phyloP scores from a whole-genome alignment of 2,888 invertebrate genomes.

The Drosophila borborema region DNA sequence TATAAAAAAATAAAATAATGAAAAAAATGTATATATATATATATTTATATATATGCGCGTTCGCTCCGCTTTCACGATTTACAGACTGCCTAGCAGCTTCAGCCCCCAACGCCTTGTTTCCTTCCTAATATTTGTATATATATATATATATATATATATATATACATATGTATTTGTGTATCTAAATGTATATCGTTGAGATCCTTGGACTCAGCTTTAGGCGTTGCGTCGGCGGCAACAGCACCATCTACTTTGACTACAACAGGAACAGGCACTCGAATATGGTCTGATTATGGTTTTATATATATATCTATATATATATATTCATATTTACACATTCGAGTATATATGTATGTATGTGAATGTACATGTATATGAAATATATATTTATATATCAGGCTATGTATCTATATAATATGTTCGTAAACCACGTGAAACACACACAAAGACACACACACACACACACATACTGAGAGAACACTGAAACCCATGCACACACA shows the following conservation, averaged over 20 bases:
- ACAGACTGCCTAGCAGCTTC: background rate
- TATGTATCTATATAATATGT: slow-evolving; percentile 6
- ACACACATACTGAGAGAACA: background rate
- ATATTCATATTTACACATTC: background rate
- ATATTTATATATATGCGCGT: background rate
- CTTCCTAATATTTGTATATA: too few species aligned
- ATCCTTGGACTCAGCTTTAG: background rate
- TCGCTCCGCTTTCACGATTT: background rate
- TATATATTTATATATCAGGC: background rate
- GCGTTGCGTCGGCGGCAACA: background rate
- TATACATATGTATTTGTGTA: background rate
- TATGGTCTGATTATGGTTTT: slow-evolving; percentile 48
- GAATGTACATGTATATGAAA: background rate
- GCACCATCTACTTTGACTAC: background rate
- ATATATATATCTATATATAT: slow-evolving; percentile 23
- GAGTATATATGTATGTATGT: slow-evolving; percentile 21
- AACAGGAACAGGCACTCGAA: background rate
- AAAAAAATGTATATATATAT: background rate
- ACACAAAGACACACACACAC: slow-evolving; percentile 4
- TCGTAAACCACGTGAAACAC: slow-evolving; percentile 3
- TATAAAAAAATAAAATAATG: background rate
- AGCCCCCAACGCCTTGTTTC: background rate
- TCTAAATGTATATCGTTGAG: background rate
- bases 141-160: too few species aligned
- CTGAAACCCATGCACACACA: slow-evolving; percentile 5